Conservation (phyloP, 2,797 vertebrate genomes). For the Pipistrellus kuhlii region DNA sequence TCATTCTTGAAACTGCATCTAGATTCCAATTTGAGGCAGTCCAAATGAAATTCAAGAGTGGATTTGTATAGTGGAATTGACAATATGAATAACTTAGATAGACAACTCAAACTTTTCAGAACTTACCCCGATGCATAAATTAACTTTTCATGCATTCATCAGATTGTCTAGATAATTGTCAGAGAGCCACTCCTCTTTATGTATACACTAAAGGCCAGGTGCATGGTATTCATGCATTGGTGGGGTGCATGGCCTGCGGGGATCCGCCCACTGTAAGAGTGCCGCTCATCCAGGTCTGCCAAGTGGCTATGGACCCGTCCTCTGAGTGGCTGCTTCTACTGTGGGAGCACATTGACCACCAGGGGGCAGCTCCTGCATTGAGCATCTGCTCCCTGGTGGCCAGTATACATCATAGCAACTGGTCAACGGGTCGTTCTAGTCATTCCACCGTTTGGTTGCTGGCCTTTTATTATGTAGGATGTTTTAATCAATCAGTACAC, state of each 20-base stretch:
- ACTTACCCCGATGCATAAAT: background rate
- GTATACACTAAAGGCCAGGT: background rate
- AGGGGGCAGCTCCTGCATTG: too few relatives aligned
- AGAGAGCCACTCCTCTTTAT: slow-evolving; percentile 3
- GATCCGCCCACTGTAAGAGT: too few relatives aligned
- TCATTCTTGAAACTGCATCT: slow-evolving; percentile 41
- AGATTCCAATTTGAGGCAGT: background rate
- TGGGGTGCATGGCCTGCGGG: too few relatives aligned
- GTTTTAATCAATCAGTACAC: slow-evolving; percentile 17
- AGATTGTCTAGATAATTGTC: background rate
- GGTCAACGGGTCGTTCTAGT: too few relatives aligned
- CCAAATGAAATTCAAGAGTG: background rate
- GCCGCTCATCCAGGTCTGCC: too few relatives aligned
- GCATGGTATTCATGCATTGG: too few relatives aligned
- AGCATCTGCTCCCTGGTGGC: too few relatives aligned
- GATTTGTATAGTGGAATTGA: slow-evolving; percentile 2
- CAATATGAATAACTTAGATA: slow-evolving; percentile 1
- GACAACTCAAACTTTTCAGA: slow-evolving; percentile 32
- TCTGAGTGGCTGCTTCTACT: too few relatives aligned
- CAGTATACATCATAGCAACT: too few relatives aligned
- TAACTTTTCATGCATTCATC: slow-evolving; percentile 30
- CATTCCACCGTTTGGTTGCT: fast-evolving
- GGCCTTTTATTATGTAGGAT: background rate
- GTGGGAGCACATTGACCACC: too few relatives aligned
- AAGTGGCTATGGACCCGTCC: too few relatives aligned